A percentile compares a stretch with the other conserved stretches of the same genome.
phyloP scores from a whole-genome alignment of 2,797 vertebrate species.

The Muscicapa striata region DNA sequence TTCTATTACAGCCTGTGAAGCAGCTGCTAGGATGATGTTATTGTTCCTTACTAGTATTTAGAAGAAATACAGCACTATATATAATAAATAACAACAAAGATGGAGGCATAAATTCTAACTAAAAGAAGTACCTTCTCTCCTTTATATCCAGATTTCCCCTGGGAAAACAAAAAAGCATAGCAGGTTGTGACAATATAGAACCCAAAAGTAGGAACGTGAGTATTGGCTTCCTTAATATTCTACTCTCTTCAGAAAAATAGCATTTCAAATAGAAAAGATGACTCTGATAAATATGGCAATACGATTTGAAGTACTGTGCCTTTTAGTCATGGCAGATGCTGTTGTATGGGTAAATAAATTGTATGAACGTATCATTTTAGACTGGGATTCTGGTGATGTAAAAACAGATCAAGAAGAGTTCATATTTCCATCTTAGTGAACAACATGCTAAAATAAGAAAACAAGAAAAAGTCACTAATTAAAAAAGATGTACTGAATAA shows the following conservation, averaged over 20 bases:
- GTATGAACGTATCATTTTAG: not conserved
- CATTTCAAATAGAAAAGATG: not conserved
- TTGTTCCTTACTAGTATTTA: not conserved
- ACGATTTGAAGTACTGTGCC: not conserved
- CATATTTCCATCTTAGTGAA: not conserved
- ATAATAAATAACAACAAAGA: not conserved
- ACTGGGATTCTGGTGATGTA: not conserved
- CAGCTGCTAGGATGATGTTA: not conserved
- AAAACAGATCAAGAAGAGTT: not conserved
- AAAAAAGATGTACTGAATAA: not conserved
- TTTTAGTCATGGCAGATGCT: not conserved
- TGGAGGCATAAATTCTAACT: not conserved
- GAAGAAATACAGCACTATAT: not conserved
- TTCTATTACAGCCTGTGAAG: not conserved
- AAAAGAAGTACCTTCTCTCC: conserved; percentile 84
- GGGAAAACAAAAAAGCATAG: conserved; percentile 51
- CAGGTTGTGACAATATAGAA: not conserved
- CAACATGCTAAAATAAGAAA: not conserved
- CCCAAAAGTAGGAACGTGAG: not conserved
- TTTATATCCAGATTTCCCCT: conserved; percentile 92
- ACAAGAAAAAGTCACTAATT: not conserved
- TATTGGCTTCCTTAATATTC: not conserved
- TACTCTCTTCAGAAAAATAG: not conserved
- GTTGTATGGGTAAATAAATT: not conserved
- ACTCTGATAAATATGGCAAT: not conserved